Evolutionary conservation across 2,888 invertebrate species (phyloP).

Genomic region (Baronia brevicornis): DNA sequence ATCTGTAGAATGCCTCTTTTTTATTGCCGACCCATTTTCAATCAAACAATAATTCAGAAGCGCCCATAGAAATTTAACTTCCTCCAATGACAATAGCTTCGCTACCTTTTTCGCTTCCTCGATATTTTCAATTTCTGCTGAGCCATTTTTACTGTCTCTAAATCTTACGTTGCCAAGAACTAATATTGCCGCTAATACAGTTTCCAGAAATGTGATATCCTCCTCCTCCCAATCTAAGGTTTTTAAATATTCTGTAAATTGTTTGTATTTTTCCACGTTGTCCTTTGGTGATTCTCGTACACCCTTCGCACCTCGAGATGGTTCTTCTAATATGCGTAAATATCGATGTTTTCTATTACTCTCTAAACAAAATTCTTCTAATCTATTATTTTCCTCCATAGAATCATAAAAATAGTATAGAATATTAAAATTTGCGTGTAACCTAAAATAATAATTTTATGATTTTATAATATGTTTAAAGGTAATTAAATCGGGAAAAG

Average conservation of each 20-base stretch:
- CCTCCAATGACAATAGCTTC: constrained; percentile 83
- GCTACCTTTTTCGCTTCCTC: constrained; percentile 84
- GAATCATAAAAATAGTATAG: constrained; percentile 94
- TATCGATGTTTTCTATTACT: constrained; percentile 83
- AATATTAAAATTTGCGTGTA: constrained; percentile 91
- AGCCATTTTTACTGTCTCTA: constrained; percentile 77
- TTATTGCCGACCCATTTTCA: constrained; percentile 81
- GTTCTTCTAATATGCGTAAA: constrained; percentile 78
- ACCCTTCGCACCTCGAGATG: constrained; percentile 73
- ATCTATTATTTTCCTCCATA: constrained; percentile 79
- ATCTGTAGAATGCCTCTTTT: constrained; percentile 81
- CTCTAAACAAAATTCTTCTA: constrained; percentile 81
- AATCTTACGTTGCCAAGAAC: constrained; percentile 88
- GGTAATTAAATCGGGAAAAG: constrained; percentile 1
- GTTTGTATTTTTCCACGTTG: constrained; percentile 79
- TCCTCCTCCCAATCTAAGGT: constrained; percentile 83
- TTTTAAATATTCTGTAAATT: constrained; percentile 78
- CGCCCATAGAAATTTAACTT: constrained; percentile 89
- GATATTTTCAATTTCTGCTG: constrained; percentile 83
- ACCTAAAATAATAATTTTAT: constrained; percentile 67
- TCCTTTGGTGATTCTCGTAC: constrained; percentile 79
- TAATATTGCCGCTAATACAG: constrained; percentile 83
- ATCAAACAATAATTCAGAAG: constrained; percentile 90
- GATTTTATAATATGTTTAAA: constrained; percentile 2
- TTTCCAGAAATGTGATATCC: constrained; percentile 82